Percentiles rank a stretch among this genome's conserved stretches.
Evolutionary conservation across 2,797 vertebrate genomes (phyloP).

Genomic region (Falco berigora): DNA sequence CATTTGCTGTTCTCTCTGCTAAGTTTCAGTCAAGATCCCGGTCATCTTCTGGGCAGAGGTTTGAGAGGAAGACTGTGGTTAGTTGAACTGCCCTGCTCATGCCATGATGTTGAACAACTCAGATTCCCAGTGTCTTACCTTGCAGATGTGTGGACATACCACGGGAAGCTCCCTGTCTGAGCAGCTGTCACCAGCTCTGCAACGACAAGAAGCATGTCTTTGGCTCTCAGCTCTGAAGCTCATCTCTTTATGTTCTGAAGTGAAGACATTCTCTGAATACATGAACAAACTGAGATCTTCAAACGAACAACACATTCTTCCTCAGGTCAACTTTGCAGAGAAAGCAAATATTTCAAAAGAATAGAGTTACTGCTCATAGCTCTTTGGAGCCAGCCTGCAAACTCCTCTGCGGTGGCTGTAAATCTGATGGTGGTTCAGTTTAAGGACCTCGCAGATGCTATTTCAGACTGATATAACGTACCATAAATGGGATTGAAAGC

Average conservation of each 20-base stretch:
- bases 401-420: slow-evolving; percentile 33
- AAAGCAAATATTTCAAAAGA: slow-evolving; percentile 56
- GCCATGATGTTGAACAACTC: not conserved
- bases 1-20: not conserved
- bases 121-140: not conserved
- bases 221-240: not conserved
- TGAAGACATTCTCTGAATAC: slow-evolving; percentile 24
- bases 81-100: not conserved
- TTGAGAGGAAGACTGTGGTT: not conserved
- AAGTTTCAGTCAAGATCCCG: not conserved
- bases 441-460: slow-evolving; percentile 17
- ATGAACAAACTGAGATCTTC: slow-evolving; percentile 8
- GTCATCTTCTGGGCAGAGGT: not conserved
- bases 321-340: slow-evolving; percentile 39
- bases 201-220: not conserved
- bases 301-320: slow-evolving; percentile 38
- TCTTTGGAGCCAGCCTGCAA: slow-evolving; percentile 54
- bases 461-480: slow-evolving; percentile 44
- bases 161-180: not conserved
- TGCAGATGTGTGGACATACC: not conserved
- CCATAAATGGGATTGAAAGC: slow-evolving; percentile 53
- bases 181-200: not conserved
- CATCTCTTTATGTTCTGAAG: not conserved
- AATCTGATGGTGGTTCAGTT: slow-evolving; percentile 40
- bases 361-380: slow-evolving; percentile 9